Evolutionary conservation across 2,797 vertebrate genomes (phyloP).

Genomic region (Enteromius thamalakanensis): DNA sequence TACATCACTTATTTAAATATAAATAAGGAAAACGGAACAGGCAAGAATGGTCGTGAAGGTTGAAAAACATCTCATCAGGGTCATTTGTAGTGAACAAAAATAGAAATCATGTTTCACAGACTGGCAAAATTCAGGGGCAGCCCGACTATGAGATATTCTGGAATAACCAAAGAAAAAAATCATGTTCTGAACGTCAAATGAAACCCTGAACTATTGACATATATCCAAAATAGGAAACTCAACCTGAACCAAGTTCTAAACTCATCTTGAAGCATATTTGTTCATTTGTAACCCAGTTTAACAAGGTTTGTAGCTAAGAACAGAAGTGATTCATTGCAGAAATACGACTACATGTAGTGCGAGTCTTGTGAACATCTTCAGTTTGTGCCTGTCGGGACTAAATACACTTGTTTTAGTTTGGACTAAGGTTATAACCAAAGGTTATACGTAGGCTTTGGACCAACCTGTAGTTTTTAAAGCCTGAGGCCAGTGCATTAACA

Average conservation of each 20-base stretch:
- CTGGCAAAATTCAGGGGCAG: neutral
- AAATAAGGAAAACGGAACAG: constrained; percentile 73
- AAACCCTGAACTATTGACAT: neutral
- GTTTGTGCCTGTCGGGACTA: constrained; percentile 11
- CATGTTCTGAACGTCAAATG: neutral
- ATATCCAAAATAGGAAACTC: neutral
- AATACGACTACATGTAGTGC: constrained; percentile 29
- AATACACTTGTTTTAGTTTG: constrained; percentile 17
- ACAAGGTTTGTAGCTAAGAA: constrained; percentile 3
- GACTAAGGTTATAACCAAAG: neutral
- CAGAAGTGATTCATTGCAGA: constrained; percentile 10
- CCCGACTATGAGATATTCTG: neutral
- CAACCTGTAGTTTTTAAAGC: constrained; percentile 60
- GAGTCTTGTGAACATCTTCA: constrained; percentile 8
- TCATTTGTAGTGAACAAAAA: constrained; percentile 22
- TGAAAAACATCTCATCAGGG: constrained; percentile 46
- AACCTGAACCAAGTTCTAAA: neutral
- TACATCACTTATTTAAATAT: constrained; percentile 70
- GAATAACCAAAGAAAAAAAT: neutral
- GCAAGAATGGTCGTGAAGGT: constrained; percentile 53
- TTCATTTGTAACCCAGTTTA: neutral
- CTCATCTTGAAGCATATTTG: constrained; percentile 25
- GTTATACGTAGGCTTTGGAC: constrained; percentile 25
- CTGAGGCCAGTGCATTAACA: constrained; percentile 77
- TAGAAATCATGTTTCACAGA: constrained; percentile 5